These are phyloP conservation scores for Tamias sibiricus DNA, from an alignment of 2,113 vertebrate genomes.

Conservation along the genomic window DNA sequence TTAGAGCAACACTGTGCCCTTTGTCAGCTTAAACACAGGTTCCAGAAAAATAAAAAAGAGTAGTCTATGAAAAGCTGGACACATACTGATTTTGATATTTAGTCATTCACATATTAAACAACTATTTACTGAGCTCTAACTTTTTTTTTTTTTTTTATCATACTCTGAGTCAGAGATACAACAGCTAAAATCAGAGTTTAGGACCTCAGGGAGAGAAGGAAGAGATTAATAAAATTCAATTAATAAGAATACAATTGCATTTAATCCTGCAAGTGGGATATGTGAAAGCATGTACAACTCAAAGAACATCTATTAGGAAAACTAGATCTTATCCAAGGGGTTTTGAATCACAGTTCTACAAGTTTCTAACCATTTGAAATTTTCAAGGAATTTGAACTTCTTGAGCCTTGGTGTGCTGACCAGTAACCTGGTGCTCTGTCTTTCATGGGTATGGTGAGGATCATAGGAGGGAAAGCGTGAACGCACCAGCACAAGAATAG, in stretches of 20 bases:
- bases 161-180: not conserved
- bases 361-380: not conserved
- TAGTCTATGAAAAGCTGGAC: not conserved
- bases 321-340: not conserved
- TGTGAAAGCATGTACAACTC: not conserved
- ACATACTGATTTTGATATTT: not conserved
- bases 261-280: not conserved
- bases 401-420: not conserved
- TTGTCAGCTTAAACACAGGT: not conserved
- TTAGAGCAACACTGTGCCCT: not conserved
- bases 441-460: not conserved
- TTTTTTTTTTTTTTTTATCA: not conserved
- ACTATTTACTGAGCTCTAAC: not conserved
- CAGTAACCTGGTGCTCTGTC: not conserved
- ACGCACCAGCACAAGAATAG: rapidly evolving
- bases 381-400: not conserved
- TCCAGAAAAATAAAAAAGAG: not conserved
- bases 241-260: not conserved
- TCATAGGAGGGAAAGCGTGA: not conserved
- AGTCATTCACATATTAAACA: not conserved
- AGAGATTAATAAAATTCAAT: constrained; percentile 7
- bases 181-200: not conserved
- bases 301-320: not conserved
- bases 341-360: not conserved
- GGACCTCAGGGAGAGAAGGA: not conserved